A percentile compares a stretch with the other conserved stretches of the same genome.
phyloP scores from a whole-genome alignment of 2,113 vertebrate genomes.

The Syngnathus scovelli region DNA sequence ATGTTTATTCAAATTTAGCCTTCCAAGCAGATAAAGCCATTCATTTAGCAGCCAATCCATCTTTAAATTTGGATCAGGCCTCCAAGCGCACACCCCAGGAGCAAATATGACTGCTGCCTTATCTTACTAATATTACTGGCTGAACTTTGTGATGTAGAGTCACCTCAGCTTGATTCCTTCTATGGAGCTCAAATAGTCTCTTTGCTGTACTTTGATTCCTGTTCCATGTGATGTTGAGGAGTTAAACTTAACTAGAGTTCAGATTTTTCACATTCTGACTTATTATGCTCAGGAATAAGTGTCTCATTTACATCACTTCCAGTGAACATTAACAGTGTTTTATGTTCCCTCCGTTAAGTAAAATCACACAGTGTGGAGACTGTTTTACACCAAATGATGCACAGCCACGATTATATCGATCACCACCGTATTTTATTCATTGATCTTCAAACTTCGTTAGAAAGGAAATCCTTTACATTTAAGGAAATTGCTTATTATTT shows the following conservation, averaged over 20 bases:
- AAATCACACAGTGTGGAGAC: constrained; percentile 32
- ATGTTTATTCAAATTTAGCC: constrained; percentile 50
- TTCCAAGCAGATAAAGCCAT: constrained; percentile 58
- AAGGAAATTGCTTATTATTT: constrained; percentile 7
- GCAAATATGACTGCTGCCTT: constrained; percentile 57
- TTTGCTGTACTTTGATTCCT: constrained; percentile 6
- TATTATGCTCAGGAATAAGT: not conserved
- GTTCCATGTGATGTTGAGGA: constrained; percentile 27
- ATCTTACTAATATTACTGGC: constrained; percentile 51
- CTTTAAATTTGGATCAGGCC: constrained; percentile 56
- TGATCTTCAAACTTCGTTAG: constrained; percentile 38
- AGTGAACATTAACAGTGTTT: constrained; percentile 6
- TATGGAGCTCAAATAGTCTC: constrained; percentile 36
- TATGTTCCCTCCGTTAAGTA: constrained; percentile 16
- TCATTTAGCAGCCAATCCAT: constrained; percentile 58
- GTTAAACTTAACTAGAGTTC: constrained; percentile 4
- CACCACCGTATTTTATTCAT: constrained; percentile 18
- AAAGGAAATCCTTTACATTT: constrained; percentile 7
- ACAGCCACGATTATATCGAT: constrained; percentile 19
- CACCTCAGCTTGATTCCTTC: constrained; percentile 24
- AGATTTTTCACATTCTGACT: constrained; percentile 21
- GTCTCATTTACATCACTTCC: constrained; percentile 5
- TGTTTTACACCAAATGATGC: constrained; percentile 27
- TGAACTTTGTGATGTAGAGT: constrained; percentile 28
- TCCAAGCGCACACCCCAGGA: constrained; percentile 37